Evolutionary conservation across 2,113 vertebrate species (phyloP).

Genomic region (Vidua chalybeata): DNA sequence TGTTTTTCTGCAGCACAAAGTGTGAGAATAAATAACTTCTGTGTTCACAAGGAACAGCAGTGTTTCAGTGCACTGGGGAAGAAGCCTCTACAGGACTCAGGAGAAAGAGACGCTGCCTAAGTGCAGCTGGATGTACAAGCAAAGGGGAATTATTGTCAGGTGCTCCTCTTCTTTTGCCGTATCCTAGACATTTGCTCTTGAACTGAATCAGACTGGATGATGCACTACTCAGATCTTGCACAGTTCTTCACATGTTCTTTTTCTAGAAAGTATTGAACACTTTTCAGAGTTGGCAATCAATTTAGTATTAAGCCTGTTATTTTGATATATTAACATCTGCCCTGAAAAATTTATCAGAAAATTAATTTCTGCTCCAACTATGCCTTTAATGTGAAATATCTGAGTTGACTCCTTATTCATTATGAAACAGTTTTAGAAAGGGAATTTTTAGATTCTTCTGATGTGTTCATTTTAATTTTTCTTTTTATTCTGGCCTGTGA

Average conservation of each 20-base stretch:
- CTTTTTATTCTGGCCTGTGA: not conserved
- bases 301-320: constrained; percentile 1
- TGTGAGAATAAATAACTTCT: not conserved
- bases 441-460: not conserved
- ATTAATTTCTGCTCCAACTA: not conserved
- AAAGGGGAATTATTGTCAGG: too few relatives aligned
- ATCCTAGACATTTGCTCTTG: not conserved
- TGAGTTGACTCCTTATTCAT: not conserved
- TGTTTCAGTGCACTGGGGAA: not conserved
- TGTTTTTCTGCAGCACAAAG: not conserved
- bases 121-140: rapidly evolving
- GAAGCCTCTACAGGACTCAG: not conserved
- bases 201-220: not conserved
- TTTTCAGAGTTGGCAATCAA: not conserved
- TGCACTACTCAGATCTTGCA: not conserved
- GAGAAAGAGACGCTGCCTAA: rapidly evolving
- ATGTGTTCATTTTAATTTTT: not conserved
- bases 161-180: not conserved
- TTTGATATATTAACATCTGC: not conserved
- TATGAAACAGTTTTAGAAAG: not conserved
- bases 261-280: not conserved
- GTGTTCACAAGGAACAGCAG: not conserved
- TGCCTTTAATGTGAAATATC: not conserved
- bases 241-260: not conserved
- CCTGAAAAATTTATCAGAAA: not conserved